Conservation (phyloP, 2,113 vertebrate species). For the Rhinogobius similis region DNA sequence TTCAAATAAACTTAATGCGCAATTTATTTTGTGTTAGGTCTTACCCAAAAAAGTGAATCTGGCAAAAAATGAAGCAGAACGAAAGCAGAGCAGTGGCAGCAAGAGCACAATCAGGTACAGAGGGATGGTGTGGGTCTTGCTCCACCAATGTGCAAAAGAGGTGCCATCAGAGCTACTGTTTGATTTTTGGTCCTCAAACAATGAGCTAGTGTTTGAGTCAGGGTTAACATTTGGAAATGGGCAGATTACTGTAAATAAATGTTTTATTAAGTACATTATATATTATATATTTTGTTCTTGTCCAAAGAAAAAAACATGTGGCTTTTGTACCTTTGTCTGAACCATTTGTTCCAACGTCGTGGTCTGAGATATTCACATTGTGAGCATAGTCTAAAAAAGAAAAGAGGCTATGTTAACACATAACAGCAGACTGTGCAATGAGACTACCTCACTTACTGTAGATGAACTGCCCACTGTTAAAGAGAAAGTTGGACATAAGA, state of each 20-base stretch:
- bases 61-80: slow-evolving; percentile 96
- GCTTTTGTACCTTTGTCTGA: slow-evolving; percentile 81
- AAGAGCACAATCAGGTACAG: slow-evolving; percentile 87
- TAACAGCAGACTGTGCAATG: too few relatives aligned
- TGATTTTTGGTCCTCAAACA: slow-evolving; percentile 24
- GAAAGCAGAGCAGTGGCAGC: slow-evolving; percentile 91
- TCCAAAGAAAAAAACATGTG: neutral
- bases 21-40: neutral
- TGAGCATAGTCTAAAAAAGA: slow-evolving; percentile 83
- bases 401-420: neutral
- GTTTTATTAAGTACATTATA: neutral
- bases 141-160: slow-evolving; percentile 87
- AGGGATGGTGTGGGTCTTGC: slow-evolving; percentile 90
- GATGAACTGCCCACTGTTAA: slow-evolving; percentile 93
- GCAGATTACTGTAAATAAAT: slow-evolving; percentile 84
- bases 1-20: neutral
- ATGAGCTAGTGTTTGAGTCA: slow-evolving; percentile 35
- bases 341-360: slow-evolving; percentile 85
- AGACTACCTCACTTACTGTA: slow-evolving; percentile 85
- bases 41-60: slow-evolving; percentile 95
- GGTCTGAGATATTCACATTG: slow-evolving; percentile 84
- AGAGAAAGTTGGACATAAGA: slow-evolving; percentile 98
- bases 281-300: neutral
- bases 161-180: slow-evolving; percentile 47
- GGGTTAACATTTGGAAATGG: slow-evolving; percentile 71